Conservation (phyloP, 2,113 vertebrate species). For the Tragulus kanchil region DNA sequence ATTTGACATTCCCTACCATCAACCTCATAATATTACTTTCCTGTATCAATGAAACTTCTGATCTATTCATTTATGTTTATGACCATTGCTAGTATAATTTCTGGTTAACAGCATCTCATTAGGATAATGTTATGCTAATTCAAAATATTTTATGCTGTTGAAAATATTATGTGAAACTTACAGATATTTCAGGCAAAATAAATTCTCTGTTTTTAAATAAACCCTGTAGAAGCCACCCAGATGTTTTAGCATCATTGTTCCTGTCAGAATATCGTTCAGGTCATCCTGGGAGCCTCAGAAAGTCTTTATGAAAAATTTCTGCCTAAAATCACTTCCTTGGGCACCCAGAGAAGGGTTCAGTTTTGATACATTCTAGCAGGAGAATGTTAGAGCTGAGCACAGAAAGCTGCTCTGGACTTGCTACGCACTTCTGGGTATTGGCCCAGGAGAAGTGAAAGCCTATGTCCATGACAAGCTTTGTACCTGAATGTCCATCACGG, state of each 20-base stretch:
- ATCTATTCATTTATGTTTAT: constrained; percentile 3
- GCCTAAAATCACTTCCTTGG: neutral
- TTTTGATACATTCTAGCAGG: neutral
- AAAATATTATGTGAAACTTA: constrained; percentile 34
- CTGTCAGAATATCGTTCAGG: neutral
- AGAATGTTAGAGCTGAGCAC: neutral
- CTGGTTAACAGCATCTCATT: neutral
- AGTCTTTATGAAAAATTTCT: neutral
- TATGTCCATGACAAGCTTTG: neutral
- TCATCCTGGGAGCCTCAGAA: neutral
- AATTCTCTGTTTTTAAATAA: neutral
- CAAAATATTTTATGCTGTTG: neutral
- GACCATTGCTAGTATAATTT: neutral
- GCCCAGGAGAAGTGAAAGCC: neutral
- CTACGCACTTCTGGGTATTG: neutral
- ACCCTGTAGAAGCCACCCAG: neutral
- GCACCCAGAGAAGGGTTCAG: neutral
- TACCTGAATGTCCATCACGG: neutral
- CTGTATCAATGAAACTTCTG: neutral
- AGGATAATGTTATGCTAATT: neutral
- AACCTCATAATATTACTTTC: neutral
- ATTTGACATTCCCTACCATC: neutral
- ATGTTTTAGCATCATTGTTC: neutral
- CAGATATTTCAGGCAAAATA: neutral
- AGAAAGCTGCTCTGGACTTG: neutral